These are phyloP conservation scores for Erinaceus europaeus DNA, from an alignment of 2,113 vertebrate genomes.

Conservation along the genomic window DNA sequence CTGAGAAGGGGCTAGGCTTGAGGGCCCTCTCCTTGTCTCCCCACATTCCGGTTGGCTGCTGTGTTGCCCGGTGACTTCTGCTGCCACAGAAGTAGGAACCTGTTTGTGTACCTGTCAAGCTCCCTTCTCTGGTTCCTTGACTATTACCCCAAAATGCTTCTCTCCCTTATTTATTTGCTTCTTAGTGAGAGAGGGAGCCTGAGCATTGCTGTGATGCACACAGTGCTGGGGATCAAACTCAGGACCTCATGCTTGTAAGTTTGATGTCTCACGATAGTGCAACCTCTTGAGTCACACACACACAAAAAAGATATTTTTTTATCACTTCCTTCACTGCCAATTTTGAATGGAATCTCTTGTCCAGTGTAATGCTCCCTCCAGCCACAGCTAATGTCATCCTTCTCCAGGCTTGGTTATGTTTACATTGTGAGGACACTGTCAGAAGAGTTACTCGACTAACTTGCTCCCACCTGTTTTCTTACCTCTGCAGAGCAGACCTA, in stretches of 20 bases:
- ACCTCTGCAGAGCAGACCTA: not conserved
- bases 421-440: not conserved
- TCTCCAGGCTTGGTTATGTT: not conserved
- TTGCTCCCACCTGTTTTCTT: not conserved
- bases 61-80: not conserved
- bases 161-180: no score
- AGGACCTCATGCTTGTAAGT: no score
- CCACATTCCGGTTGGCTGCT: not conserved
- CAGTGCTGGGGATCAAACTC: no score
- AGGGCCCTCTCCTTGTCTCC: not conserved
- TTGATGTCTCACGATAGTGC: no score
- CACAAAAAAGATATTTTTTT: no score
- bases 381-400: not conserved
- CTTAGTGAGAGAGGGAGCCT: no score
- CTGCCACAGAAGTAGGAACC: not conserved
- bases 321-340: not conserved
- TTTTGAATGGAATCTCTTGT: not conserved
- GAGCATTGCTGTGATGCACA: no score
- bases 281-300: no score
- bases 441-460: conserved; percentile 8
- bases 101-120: fast-evolving
- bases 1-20: no score
- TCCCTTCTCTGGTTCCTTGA: not conserved
- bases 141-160: not conserved
- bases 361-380: not conserved